Conservation (phyloP, 2,113 vertebrate species). For the Microtus ochrogaster region DNA sequence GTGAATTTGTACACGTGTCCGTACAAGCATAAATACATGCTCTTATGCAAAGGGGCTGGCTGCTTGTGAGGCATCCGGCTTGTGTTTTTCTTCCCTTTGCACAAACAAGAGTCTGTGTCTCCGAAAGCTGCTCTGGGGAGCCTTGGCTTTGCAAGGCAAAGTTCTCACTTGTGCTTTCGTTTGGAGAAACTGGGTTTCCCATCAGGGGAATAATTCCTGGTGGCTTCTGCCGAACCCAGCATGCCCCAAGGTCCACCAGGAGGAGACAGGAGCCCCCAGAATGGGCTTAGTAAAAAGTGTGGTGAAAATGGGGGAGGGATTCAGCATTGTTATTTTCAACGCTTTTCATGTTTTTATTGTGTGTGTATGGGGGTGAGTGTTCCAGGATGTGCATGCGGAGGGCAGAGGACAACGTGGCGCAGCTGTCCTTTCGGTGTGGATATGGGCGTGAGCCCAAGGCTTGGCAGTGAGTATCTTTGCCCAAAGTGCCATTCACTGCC, state of each 20-base stretch:
- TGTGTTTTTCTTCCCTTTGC: not conserved
- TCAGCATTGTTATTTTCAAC: not conserved
- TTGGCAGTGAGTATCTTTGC: not conserved
- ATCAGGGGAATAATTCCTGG: not conserved
- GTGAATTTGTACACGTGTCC: not conserved
- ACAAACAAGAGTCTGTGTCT: constrained; percentile 24
- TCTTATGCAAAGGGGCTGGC: not conserved
- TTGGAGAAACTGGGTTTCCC: constrained; percentile 21
- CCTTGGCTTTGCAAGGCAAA: constrained; percentile 66
- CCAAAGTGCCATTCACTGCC: not conserved
- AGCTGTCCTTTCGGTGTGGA: not conserved
- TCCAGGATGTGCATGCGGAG: too few species aligned
- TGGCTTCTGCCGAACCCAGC: not conserved
- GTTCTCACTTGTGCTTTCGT: constrained; percentile 29
- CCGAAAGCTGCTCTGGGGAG: not conserved
- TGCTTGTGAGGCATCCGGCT: not conserved
- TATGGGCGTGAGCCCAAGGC: not conserved
- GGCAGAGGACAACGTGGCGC: not conserved
- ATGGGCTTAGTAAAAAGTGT: not conserved
- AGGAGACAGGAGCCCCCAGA: not conserved
- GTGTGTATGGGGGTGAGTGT: not conserved
- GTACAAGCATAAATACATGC: not conserved
- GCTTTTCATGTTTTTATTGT: not conserved
- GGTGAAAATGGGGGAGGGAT: not conserved
- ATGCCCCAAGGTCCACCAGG: not conserved